phyloP scores from a whole-genome alignment of 2,888 invertebrate genomes.

The Lasioglossum villosulum region DNA sequence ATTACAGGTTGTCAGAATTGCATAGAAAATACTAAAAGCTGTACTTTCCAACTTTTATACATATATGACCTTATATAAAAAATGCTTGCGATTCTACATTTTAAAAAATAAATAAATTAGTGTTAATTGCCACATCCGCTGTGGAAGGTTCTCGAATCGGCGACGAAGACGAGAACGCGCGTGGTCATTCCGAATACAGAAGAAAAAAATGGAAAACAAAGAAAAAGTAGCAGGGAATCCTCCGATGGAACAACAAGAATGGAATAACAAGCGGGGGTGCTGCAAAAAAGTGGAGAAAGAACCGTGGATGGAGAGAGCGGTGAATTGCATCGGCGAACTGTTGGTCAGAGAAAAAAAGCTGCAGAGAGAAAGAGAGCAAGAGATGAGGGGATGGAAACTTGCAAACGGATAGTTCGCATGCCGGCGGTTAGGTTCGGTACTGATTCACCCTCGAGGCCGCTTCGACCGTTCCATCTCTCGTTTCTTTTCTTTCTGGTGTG shows the following conservation, averaged over 20 bases:
- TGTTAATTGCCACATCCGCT: slow-evolving; percentile 22
- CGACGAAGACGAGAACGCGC: background rate
- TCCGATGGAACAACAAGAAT: slow-evolving; percentile 6
- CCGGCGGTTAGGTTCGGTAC: slow-evolving; percentile 31
- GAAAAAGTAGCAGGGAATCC: background rate
- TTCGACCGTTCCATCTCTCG: slow-evolving; percentile 27
- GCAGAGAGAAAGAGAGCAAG: background rate
- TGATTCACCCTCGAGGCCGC: slow-evolving; percentile 48
- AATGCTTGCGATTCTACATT: background rate
- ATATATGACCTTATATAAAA: too few species aligned
- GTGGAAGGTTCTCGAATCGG: background rate
- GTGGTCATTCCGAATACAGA: background rate
- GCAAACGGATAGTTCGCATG: slow-evolving; percentile 44
- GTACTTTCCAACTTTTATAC: too few species aligned
- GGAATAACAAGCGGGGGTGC: slow-evolving; percentile 13
- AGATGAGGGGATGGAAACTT: slow-evolving; percentile 18
- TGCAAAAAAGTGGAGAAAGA: background rate
- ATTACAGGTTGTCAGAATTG: too few species aligned
- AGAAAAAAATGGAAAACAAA: background rate
- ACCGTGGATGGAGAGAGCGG: background rate
- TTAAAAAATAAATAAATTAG: background rate
- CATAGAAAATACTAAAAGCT: too few species aligned
- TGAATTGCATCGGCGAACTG: slow-evolving; percentile 12
- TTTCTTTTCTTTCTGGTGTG: slow-evolving; percentile 6
- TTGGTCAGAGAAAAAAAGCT: slow-evolving; percentile 24